phyloP scores from a whole-genome alignment of 2,888 invertebrate genomes.

The Athalia circularis region DNA sequence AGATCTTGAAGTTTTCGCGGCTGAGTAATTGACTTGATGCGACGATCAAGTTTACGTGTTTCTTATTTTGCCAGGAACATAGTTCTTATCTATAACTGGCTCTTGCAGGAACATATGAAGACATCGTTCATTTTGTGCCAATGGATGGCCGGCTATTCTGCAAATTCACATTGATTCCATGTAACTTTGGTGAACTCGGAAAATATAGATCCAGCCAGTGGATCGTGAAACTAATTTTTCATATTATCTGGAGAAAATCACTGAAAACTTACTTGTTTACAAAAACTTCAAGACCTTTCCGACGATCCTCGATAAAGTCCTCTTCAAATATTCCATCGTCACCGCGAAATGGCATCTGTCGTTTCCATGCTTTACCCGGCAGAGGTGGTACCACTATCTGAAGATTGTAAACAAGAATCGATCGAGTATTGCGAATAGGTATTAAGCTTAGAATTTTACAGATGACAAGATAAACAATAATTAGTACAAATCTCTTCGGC shows the following conservation, averaged over 20 bases:
- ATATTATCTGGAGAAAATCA: neutral
- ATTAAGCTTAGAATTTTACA: too few relatives aligned
- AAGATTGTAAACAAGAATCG: constrained; percentile 40
- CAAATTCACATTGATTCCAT: constrained; percentile 58
- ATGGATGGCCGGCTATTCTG: constrained; percentile 97
- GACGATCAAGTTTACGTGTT: constrained; percentile 82
- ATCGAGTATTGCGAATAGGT: constrained; percentile 15
- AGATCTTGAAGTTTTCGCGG: constrained; percentile 36
- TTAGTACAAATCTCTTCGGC: neutral
- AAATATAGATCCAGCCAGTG: neutral
- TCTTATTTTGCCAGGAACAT: constrained; percentile 99
- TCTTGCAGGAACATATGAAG: constrained; percentile 99
- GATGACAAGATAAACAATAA: too few relatives aligned
- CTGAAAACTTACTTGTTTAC: constrained; percentile 90
- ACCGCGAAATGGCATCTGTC: constrained; percentile 97
- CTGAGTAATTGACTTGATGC: constrained; percentile 19
- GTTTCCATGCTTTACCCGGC: constrained; percentile 98
- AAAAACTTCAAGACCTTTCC: constrained; percentile 98
- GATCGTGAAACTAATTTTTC: constrained; percentile 5
- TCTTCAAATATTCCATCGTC: constrained; percentile 99
- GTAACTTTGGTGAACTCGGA: constrained; percentile 2
- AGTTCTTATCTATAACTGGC: constrained; percentile 98
- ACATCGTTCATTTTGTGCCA: constrained; percentile 99
- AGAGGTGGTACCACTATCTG: constrained; percentile 98
- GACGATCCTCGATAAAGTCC: constrained; percentile 98